Base-by-base conservation (phyloP, 2,888 invertebrate genomes). In the Brenthis hecate region DNA sequence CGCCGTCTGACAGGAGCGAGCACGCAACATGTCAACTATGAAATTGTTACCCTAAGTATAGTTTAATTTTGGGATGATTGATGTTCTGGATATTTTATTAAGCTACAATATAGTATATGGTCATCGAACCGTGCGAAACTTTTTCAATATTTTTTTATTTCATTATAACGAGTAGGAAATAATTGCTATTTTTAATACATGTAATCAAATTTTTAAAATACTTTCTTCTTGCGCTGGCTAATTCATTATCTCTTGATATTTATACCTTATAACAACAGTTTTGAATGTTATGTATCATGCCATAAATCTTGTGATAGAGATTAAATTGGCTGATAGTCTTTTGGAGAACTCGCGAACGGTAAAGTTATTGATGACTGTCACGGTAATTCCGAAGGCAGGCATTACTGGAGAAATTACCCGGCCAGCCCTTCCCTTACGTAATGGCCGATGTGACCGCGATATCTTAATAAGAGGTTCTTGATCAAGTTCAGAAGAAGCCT, bases 1-100 rank as follows among this genome's bases (percentile, higher is more conserved):
- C 86, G 79, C 79, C 78, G 80, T 76, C 82, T 79, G 84, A 83
- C 84, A 81, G 83, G 78, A 79, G 82, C 81, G 77, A 75, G 80
- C 91, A 91, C 89, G 92, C 91, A 89, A 91, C 83, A 85, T 89
- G 91, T 91, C 91, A 88, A 88, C 91, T 91, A 87, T 89, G 86
- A 89, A 89, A 91, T 89, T 88, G 87, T 88, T 86, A 89, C 86
- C 66, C 84, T 83, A 84, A 84, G 81, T 86, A 83, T 85, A 83
- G 83, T 86, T 80, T 83, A 84, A 84, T 84, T 83, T 78, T 74
- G 75, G 68, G 75, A 78, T 91, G 89, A 91, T 91, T 88, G 82
- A 91, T 91, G 89, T 80, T 76, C 78, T 71, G 66, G 73, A 77
- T 76, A 77, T 78, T 78, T 78, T 77, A 75, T 76, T 74, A 73